A percentile compares a stretch with the other conserved stretches of the same genome.
Conservation (phyloP, 2,797 vertebrate species). For the Coendou prehensilis region DNA sequence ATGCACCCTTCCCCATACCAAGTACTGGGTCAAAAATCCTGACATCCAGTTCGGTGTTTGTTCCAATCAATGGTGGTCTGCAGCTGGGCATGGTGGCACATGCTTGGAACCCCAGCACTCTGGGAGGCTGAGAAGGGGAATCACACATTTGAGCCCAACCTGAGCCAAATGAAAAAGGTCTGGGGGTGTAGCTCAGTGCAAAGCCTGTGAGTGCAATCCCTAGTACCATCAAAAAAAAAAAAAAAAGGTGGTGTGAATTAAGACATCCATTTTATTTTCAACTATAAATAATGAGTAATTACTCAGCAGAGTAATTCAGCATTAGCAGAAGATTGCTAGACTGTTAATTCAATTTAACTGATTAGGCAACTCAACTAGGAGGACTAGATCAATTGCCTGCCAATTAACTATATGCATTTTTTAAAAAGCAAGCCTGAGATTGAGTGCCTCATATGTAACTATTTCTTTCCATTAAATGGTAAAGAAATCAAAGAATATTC, state of each 20-base stretch:
- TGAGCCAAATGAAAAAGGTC: background rate
- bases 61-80: background rate
- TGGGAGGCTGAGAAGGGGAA: background rate
- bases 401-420: constrained; percentile 32
- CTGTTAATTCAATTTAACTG: constrained; percentile 38
- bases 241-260: background rate
- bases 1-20: background rate
- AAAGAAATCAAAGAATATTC: background rate
- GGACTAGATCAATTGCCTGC: background rate
- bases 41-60: background rate
- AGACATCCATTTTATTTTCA: constrained; percentile 25
- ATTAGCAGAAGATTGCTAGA: background rate
- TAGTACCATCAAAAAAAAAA: background rate
- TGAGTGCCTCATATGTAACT: background rate
- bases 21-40: background rate
- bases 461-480: constrained; percentile 10
- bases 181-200: background rate
- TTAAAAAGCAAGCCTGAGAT: background rate
- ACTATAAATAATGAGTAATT: constrained; percentile 36
- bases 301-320: background rate
- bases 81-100: background rate
- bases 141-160: background rate
- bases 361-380: constrained; percentile 27
- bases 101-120: background rate
- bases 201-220: background rate